These are phyloP conservation scores for pig (Sus scrofa) DNA, from an alignment of 2,113 vertebrate genomes.

Conservation along the genomic window T2T-Sscrofa CM000817.6:89265501-89266000, in stretches of 20 bases:
- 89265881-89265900: background rate
- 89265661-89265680: background rate
- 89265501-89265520: background rate
- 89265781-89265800: background rate
- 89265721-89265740: background rate
- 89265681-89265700: background rate
- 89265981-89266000: background rate
- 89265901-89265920: background rate
- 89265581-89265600: background rate
- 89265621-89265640: background rate
- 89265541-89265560: background rate
- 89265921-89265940: background rate
- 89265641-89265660: background rate
- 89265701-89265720: background rate
- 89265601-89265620: conserved; percentile 17
- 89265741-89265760: background rate
- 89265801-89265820: background rate
- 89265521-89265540: background rate
- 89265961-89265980: background rate
- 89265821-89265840: background rate
- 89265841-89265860: background rate
- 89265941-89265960: background rate
- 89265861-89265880: background rate
- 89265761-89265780: background rate
- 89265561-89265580: background rate